phyloP scores from a whole-genome alignment of 2,797 vertebrate species.

The Gallinago stenura region DNA sequence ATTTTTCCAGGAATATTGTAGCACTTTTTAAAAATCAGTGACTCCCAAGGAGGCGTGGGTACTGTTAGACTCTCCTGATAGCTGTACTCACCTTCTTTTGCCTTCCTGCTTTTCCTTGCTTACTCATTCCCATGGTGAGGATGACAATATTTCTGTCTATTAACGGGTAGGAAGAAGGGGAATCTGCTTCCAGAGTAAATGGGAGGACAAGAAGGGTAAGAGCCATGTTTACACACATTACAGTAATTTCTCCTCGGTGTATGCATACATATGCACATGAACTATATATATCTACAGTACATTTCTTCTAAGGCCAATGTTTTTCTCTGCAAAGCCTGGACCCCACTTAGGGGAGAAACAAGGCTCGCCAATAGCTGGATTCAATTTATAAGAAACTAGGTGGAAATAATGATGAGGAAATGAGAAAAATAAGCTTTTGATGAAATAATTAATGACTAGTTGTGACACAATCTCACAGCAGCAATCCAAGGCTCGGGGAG shows the following conservation, averaged over 20 bases:
- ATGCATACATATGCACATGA: background rate
- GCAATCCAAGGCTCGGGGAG: conserved; percentile 67
- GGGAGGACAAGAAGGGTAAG: background rate
- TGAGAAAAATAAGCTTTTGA: conserved; percentile 71
- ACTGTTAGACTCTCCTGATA: background rate
- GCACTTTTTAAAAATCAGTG: background rate
- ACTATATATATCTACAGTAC: background rate
- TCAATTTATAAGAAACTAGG: conserved; percentile 63
- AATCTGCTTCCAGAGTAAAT: background rate
- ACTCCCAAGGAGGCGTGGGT: background rate
- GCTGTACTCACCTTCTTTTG: background rate
- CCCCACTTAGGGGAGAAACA: background rate
- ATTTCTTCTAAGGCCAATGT: background rate
- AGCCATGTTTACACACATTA: background rate
- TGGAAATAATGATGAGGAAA: conserved; percentile 71
- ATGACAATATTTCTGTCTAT: background rate
- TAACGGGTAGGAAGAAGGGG: background rate
- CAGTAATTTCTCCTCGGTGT: background rate
- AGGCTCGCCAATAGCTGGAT: conserved; percentile 58
- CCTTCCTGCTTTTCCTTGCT: background rate
- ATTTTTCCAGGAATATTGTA: background rate
- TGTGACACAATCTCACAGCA: conserved; percentile 73
- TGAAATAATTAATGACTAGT: conserved; percentile 69
- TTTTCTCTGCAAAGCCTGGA: conserved; percentile 21
- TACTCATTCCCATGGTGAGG: background rate